Conservation (phyloP, 1,140 invertebrate genomes). For the Ceratina calcarata region DNA sequence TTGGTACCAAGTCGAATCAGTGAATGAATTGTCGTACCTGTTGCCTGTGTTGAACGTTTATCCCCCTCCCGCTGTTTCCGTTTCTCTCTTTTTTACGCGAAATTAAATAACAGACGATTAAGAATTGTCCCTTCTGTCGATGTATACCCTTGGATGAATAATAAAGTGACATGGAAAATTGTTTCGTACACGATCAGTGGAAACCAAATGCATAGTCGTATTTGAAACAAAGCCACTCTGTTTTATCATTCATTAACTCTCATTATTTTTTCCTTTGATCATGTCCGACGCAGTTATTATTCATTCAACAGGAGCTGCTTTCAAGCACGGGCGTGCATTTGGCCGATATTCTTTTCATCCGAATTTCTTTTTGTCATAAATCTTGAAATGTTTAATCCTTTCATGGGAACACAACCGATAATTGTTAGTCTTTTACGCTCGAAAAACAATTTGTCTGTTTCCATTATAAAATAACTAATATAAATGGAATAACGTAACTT, state of each 20-base stretch:
- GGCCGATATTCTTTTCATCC: conserved; percentile 67
- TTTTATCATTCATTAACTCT: not conserved
- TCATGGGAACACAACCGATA: too few species aligned
- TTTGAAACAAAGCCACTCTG: conserved; percentile 66
- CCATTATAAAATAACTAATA: too few species aligned
- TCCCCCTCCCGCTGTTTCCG: not conserved
- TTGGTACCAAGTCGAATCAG: conserved; percentile 84
- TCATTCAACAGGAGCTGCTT: conserved; percentile 74
- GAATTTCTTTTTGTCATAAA: not conserved
- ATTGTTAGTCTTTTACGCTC: too few species aligned
- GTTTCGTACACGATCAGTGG: conserved; percentile 57
- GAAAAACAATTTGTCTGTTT: not conserved
- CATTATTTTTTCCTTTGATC: conserved; percentile 28
- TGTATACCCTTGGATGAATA: conserved; percentile 78
- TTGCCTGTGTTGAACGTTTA: conserved; percentile 22
- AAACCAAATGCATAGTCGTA: conserved; percentile 77
- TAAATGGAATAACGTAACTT: too few species aligned
- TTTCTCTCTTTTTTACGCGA: conserved; percentile 40
- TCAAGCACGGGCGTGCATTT: conserved; percentile 76
- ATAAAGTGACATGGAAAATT: conserved; percentile 73
- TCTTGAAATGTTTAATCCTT: not conserved
- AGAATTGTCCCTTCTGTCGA: conserved; percentile 45
- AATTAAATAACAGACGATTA: not conserved
- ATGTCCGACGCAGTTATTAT: conserved; percentile 73
- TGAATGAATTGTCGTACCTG: conserved; percentile 55